Percentiles rank a stretch among this genome's conserved stretches.
phyloP scores from a whole-genome alignment of 2,113 vertebrate genomes.

The Paracyprichromis sp. region DNA sequence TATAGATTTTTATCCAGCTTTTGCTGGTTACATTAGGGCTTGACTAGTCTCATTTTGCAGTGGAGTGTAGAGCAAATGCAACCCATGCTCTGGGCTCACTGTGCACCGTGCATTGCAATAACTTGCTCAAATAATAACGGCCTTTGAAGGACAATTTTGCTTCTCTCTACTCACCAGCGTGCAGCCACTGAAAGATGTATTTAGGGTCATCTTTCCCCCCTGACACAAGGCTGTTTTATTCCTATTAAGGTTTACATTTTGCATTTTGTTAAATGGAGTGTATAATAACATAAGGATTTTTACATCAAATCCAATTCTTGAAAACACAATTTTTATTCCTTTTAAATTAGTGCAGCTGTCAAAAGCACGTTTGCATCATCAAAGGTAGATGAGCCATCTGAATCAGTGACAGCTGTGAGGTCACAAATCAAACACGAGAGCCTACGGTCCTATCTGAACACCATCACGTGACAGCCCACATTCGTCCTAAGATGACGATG shows the following conservation, averaged over 20 bases:
- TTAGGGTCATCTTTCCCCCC: constrained; percentile 47
- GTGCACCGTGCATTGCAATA: constrained; percentile 60
- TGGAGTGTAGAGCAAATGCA: constrained; percentile 73
- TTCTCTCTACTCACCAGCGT: constrained; percentile 35
- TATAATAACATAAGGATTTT: not conserved
- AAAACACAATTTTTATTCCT: not conserved
- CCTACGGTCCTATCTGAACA: not conserved
- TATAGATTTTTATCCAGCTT: constrained; percentile 79
- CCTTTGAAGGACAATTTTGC: constrained; percentile 61
- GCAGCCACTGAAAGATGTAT: constrained; percentile 47
- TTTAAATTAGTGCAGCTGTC: not conserved
- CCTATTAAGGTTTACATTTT: constrained; percentile 13
- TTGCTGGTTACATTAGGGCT: constrained; percentile 78
- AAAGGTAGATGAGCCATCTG: not conserved
- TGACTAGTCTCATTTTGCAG: constrained; percentile 78
- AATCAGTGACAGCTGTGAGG: not conserved
- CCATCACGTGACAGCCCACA: not conserved
- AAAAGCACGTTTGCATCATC: not conserved
- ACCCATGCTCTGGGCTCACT: constrained; percentile 43
- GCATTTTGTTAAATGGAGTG: constrained; percentile 11
- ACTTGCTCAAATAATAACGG: constrained; percentile 60
- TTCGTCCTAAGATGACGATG: not conserved
- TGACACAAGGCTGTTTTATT: constrained; percentile 4
- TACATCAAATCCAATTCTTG: not conserved
- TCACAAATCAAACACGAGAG: not conserved